A percentile compares a stretch with the other conserved stretches of the same genome.
These are phyloP conservation scores for Platyura marginata DNA, from an alignment of 1,140 invertebrate species.

Conservation along the genomic window DNA sequence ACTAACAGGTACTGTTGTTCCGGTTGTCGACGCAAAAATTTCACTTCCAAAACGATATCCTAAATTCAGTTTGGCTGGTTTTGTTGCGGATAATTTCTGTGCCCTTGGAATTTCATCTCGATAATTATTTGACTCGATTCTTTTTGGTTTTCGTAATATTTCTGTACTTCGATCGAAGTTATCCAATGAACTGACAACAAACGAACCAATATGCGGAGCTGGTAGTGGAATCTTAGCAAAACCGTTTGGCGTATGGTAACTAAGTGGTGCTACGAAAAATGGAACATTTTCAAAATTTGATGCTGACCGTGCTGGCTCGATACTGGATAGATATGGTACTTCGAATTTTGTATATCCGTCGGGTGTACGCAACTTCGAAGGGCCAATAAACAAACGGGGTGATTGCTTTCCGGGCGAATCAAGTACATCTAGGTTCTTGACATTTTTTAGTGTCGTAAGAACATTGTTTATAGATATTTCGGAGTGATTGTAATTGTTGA, in stretches of 20 bases:
- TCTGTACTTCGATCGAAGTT: conserved; percentile 6
- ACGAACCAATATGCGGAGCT: conserved; percentile 65
- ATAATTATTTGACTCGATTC: too few species aligned
- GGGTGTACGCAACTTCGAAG: conserved; percentile 46
- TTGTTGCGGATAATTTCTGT: too few species aligned
- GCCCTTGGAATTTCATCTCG: conserved; percentile 15
- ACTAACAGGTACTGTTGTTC: too few species aligned
- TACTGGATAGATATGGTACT: conserved; percentile 55
- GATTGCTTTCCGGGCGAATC: conserved; percentile 44
- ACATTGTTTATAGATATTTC: conserved; percentile 41
- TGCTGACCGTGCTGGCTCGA: conserved; percentile 48
- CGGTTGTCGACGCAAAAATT: background rate
- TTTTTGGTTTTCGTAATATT: conserved; percentile 1
- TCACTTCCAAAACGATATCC: conserved; percentile 2
- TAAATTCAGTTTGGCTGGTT: too few species aligned
- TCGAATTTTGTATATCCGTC: conserved; percentile 60
- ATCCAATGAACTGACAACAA: conserved; percentile 39
- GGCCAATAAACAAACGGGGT: conserved; percentile 62
- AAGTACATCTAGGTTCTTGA: conserved; percentile 53
- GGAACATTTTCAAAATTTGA: conserved; percentile 51
- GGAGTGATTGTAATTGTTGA: conserved; percentile 14
- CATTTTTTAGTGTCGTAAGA: conserved; percentile 41
- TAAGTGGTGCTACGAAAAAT: conserved; percentile 68
- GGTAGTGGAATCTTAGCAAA: conserved; percentile 70
- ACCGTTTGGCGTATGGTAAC: conserved; percentile 57